These are phyloP conservation scores for Paratrypauchen microcephalus DNA, from an alignment of 2,797 vertebrate species.

Conservation along the genomic window DNA sequence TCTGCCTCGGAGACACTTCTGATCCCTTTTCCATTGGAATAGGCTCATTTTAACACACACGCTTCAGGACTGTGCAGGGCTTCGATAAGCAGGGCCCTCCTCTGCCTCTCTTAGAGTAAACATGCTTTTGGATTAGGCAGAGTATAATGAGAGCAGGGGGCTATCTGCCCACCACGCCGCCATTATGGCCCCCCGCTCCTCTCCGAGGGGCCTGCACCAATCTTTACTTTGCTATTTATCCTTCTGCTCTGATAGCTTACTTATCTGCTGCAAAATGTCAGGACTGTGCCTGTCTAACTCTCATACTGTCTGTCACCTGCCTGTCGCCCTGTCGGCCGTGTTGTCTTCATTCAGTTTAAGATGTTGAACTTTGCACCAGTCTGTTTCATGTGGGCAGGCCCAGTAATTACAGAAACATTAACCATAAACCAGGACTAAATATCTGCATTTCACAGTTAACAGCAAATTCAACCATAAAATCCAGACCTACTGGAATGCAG, in stretches of 20 bases:
- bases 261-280: constrained; percentile 94
- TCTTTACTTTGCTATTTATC: constrained; percentile 98
- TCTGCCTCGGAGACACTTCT: constrained; percentile 72
- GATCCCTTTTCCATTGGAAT: constrained; percentile 77
- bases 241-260: constrained; percentile 92
- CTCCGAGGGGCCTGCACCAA: constrained; percentile 83
- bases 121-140: constrained; percentile 82
- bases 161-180: constrained; percentile 81
- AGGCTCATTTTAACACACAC: constrained; percentile 69
- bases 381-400: no score
- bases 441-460: no score
- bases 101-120: constrained; percentile 76
- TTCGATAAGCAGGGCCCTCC: constrained; percentile 76
- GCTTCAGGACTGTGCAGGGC: constrained; percentile 64
- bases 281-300: constrained; percentile 79
- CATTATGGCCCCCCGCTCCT: constrained; percentile 87
- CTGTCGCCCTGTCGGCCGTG: constrained; percentile 40
- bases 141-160: constrained; percentile 81
- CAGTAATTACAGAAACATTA: no score
- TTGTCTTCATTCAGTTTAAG: constrained; percentile 25
- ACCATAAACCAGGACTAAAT: no score
- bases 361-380: constrained; percentile 17
- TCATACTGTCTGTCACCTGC: constrained; percentile 45
- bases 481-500: no score
- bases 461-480: no score